Conservation (phyloP, 2,888 invertebrate genomes). For the Dione vanillae region DNA sequence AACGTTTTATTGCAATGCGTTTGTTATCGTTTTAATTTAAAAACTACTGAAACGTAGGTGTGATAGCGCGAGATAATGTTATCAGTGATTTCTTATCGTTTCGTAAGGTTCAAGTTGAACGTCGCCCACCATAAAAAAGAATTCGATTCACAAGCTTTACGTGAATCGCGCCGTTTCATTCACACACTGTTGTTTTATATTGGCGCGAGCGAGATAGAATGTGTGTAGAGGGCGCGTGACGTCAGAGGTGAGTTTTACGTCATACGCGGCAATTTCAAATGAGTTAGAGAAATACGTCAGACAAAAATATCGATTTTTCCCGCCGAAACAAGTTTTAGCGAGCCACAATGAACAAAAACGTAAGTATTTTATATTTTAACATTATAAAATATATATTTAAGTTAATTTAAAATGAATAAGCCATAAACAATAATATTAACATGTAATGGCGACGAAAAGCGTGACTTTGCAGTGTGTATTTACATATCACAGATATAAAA, state of each 20-base stretch:
- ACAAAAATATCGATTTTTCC: constrained; percentile 70
- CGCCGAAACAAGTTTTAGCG: constrained; percentile 43
- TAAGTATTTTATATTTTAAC: constrained; percentile 8
- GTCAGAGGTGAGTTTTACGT: constrained; percentile 74
- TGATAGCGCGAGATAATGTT: constrained; percentile 50
- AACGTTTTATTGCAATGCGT: constrained; percentile 37
- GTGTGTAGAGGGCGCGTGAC: constrained; percentile 62
- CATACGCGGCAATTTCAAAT: constrained; percentile 83
- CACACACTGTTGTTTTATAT: constrained; percentile 60
- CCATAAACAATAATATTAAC: neutral
- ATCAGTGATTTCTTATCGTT: constrained; percentile 72
- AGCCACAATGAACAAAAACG: constrained; percentile 12
- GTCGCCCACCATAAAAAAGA: constrained; percentile 68
- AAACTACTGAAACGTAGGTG: constrained; percentile 47
- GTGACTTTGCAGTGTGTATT: constrained; percentile 4
- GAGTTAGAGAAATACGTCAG: constrained; percentile 69
- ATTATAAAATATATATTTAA: neutral
- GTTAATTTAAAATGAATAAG: neutral
- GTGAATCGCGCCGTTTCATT: constrained; percentile 62
- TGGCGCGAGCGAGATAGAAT: constrained; percentile 58
- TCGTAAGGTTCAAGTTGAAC: constrained; percentile 64
- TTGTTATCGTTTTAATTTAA: constrained; percentile 48
- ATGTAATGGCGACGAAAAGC: neutral
- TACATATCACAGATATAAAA: constrained; percentile 1
- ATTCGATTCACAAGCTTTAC: constrained; percentile 79